Evolutionary conservation across 2,113 vertebrate species (phyloP), one percentile per base, ranked within the genome.

Genomic region (Archilochus colubris): DNA sequence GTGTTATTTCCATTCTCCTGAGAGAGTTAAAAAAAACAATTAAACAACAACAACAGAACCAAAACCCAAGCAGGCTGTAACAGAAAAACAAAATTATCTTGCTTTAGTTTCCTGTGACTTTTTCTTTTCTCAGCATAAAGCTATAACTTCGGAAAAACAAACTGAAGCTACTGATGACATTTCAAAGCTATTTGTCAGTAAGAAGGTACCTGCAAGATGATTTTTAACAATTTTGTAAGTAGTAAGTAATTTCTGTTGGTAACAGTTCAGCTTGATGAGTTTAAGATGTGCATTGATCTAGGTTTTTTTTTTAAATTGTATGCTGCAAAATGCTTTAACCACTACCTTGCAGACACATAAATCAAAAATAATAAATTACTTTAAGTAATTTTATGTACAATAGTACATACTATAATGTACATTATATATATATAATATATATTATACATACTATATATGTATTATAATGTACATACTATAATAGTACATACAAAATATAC

Each of bases 151-250:
- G 53, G 93, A 57, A 61, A 97, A 96, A 87, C 68, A 86, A 89
- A 85, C 82, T 91, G 82, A 96, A 97, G 93, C 75, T 92, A 88
- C 85, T 92, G 91, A 21, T 96, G 94, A 91, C 94, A 95, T 96
- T 97, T 96, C 82, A 62, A 95, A 97, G 92, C 94, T 96, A 70
- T 96, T 97, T 94, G 68, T 95, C 95, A 95, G 90, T 95, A 96
- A 93, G 82, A 96, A 94, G 89, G 84, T 94, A 95, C 3, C 69
- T 94, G 69, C 74, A 96, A 86, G 74, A 66, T 73, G 89, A 92
- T 97, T 93, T 97, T 97, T 97, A 97, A 97, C 70, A 96, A 93
- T 93, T 94, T 82, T 93, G 38, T 94, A 96, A 97, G 96, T 97
- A 96, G 86, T 83, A 95, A 89, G 82, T 91, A 95, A 97, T 97